A percentile compares a stretch with the other conserved stretches of the same genome.
Conservation (phyloP, 2,113 vertebrate species). For the Tragelaphus buxtoni region DNA sequence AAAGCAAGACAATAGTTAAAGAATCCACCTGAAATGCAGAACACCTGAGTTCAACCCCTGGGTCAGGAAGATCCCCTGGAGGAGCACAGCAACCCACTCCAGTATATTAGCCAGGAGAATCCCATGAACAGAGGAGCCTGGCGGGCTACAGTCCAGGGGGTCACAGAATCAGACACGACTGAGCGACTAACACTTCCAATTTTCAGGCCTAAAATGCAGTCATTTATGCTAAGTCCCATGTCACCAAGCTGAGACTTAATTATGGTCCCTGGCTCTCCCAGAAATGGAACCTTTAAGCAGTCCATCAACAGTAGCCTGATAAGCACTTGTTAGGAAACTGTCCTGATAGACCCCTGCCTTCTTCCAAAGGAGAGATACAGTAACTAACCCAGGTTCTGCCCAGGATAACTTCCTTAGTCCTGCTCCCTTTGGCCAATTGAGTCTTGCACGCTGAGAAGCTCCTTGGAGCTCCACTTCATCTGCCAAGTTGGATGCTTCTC, state of each 20-base stretch:
- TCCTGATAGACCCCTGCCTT: not conserved
- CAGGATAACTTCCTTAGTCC: not conserved
- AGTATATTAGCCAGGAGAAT: not conserved
- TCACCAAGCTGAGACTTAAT: not conserved
- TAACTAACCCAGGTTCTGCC: not conserved
- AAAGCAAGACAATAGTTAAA: not conserved
- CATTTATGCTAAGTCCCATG: not conserved
- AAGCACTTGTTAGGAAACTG: not conserved
- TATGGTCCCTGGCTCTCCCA: not conserved
- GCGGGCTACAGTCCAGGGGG: not conserved
- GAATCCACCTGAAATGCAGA: not conserved
- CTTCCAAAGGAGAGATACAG: not conserved
- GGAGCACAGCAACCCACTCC: not conserved
- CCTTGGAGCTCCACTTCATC: not conserved
- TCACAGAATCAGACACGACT: not conserved
- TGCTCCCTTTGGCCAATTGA: not conserved
- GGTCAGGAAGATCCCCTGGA: not conserved
- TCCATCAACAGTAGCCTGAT: not conserved
- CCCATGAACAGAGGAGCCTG: not conserved
- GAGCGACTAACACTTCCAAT: not conserved
- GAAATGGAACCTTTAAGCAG: not conserved
- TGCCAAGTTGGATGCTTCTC: not conserved
- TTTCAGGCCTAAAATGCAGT: not conserved
- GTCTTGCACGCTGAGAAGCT: not conserved
- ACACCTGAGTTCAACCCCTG: not conserved